Conservation (phyloP, 2,888 invertebrate species). For the Lissonota sp. region DNA sequence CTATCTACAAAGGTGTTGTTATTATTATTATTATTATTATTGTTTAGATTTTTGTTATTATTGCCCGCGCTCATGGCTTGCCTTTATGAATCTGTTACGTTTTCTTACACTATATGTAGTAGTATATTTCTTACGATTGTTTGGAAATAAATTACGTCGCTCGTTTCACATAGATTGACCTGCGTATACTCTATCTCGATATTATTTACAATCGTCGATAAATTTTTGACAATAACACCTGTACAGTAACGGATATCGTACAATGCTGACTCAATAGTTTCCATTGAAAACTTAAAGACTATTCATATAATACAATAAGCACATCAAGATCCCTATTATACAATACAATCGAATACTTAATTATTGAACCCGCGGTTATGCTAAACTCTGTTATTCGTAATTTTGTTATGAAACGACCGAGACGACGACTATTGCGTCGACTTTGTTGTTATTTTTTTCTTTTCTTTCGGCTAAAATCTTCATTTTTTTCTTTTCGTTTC, state of each 20-base stretch:
- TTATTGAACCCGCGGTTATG: slow-evolving; percentile 75
- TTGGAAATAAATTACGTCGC: slow-evolving; percentile 60
- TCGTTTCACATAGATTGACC: slow-evolving; percentile 74
- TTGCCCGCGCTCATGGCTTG: slow-evolving; percentile 16
- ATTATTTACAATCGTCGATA: slow-evolving; percentile 53
- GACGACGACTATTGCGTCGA: slow-evolving; percentile 72
- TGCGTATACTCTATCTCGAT: slow-evolving; percentile 63
- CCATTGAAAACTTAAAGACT: slow-evolving; percentile 78
- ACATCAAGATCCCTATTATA: slow-evolving; percentile 81
- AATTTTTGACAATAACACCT: slow-evolving; percentile 73
- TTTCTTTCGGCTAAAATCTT: slow-evolving; percentile 52
- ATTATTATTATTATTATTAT: slow-evolving; percentile 12
- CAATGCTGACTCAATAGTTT: slow-evolving; percentile 71
- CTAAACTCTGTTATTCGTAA: slow-evolving; percentile 78
- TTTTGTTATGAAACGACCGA: slow-evolving; percentile 77
- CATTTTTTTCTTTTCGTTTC: slow-evolving; percentile 28
- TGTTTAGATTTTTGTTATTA: slow-evolving; percentile 5
- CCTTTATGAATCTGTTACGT: not conserved
- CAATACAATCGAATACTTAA: slow-evolving; percentile 79
- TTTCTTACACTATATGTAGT: slow-evolving; percentile 31
- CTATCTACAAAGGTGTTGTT: slow-evolving; percentile 66
- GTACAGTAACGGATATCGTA: slow-evolving; percentile 77
- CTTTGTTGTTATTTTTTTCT: slow-evolving; percentile 72
- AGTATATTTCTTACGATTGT: slow-evolving; percentile 24
- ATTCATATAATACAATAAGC: slow-evolving; percentile 82